phyloP scores from a whole-genome alignment of 2,888 invertebrate genomes.

The Plutella xylostella region DNA sequence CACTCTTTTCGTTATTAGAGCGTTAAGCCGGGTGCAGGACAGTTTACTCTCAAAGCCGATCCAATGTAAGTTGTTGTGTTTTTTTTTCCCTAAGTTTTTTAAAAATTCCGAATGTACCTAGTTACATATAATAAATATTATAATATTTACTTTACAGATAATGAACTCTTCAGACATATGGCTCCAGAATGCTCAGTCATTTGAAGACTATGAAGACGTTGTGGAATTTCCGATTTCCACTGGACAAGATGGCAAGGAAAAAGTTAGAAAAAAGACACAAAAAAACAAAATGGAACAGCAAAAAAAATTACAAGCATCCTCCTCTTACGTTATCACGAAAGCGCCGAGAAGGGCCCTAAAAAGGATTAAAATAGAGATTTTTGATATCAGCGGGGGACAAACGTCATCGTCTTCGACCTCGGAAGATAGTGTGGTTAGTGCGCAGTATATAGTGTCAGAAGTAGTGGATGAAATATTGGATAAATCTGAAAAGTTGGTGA shows the following conservation, averaged over 20 bases:
- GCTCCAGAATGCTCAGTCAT: not conserved
- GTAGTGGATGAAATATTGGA: not conserved
- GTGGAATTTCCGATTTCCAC: not conserved
- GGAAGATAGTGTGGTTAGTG: not conserved
- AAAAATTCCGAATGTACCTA: not conserved
- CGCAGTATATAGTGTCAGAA: not conserved
- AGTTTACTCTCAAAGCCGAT: not conserved
- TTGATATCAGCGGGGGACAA: not conserved
- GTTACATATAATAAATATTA: not conserved
- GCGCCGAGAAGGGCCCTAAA: not conserved
- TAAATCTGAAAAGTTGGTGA: not conserved
- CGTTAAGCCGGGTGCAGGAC: not conserved
- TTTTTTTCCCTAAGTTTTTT: not conserved
- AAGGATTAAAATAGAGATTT: not conserved
- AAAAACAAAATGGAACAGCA: not conserved
- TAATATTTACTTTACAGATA: not conserved
- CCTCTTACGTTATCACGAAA: not conserved
- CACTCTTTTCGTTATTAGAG: not conserved
- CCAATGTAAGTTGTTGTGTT: not conserved
- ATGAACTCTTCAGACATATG: not conserved
- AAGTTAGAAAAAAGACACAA: too few species aligned
- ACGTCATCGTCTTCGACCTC: not conserved
- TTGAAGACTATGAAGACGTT: not conserved
- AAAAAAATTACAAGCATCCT: not conserved
- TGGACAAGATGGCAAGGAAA: not conserved